Evolutionary conservation across 2,888 invertebrate genomes (phyloP).

Genomic region (Ichneumoninae sp.): DNA sequence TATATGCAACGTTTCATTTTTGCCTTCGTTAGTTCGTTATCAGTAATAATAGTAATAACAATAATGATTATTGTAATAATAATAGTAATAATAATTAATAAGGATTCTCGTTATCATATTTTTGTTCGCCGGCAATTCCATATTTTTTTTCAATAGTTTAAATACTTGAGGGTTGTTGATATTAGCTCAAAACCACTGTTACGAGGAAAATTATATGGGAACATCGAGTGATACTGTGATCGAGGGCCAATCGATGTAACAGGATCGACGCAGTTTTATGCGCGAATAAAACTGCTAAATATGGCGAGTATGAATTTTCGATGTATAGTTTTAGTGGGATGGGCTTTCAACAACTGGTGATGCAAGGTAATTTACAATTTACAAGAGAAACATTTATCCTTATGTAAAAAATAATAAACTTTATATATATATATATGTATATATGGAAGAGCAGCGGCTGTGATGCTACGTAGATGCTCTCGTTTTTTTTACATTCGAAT

Average conservation of each 20-base stretch:
- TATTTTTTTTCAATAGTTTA: slow-evolving; percentile 23
- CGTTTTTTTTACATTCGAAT: not conserved
- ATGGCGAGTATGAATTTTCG: slow-evolving; percentile 55
- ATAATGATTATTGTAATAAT: not conserved
- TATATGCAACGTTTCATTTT: slow-evolving; percentile 68
- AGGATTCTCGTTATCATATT: slow-evolving; percentile 5
- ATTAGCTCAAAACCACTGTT: slow-evolving; percentile 21
- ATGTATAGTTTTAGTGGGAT: slow-evolving; percentile 49
- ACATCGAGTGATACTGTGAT: slow-evolving; percentile 40
- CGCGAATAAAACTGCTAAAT: slow-evolving; percentile 19
- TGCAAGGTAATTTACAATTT: slow-evolving; percentile 16
- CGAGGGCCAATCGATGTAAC: slow-evolving; percentile 1
- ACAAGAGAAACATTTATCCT: slow-evolving; percentile 29
- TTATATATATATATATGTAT: slow-evolving; percentile 38
- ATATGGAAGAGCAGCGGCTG: slow-evolving; percentile 34
- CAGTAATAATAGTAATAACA: slow-evolving; percentile 17
- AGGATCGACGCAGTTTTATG: slow-evolving; percentile 26
- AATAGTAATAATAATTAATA: not conserved
- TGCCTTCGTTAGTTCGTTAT: slow-evolving; percentile 57
- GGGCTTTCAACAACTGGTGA: slow-evolving; percentile 23
- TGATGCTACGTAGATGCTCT: not conserved
- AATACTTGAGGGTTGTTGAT: slow-evolving; percentile 34
- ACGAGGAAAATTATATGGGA: slow-evolving; percentile 1
- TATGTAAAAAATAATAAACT: slow-evolving; percentile 26
- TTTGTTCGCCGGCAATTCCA: slow-evolving; percentile 3